Base-by-base conservation (phyloP, 2,113 vertebrate species). In the Nannobrachium achirus region DNA sequence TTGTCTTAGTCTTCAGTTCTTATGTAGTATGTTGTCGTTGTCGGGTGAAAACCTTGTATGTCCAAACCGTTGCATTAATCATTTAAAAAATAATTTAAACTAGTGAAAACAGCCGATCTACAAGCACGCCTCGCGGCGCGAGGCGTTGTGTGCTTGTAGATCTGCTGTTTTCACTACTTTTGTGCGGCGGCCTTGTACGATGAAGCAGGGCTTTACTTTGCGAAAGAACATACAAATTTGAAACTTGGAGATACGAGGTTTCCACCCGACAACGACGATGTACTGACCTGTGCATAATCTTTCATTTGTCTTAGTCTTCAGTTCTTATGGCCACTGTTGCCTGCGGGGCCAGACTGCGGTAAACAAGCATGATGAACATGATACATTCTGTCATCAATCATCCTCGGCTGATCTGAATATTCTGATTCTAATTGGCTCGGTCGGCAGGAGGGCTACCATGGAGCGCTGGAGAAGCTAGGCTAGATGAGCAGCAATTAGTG, bases 401-500 rank as follows among this genome's bases (percentile, higher is more conserved):
- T 41, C 46, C n/a, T 45, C 16, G 18, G 42, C 16, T 19, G 15
- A 8, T 18, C 16, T 63, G 5, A 18, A 10, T 40, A 39, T 14
- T 48, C 11, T 39, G 42, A 70, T 66, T 41, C 6, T 10, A 18
- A 77, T 57, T 49, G 45, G 61, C 8, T 15, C 42, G 53, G 55
- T 69, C 56, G 57, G 70, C 64, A 55, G 57, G 40, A 16, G 64
- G 60, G 42, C 42, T 62, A 44, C 64, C 25, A 33, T 50, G 68
- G 52, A 49, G 63, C 41, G 20, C 9, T 13, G 40, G 51, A 66
- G 68, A 51, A 66, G 76, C 45, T 9, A n/a, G 8, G 63, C 75
- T n/a, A 75, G 78, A 79, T 73, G 72, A 73, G 59, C 45, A 68
- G 67, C 40, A 78, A 82, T 85, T 72, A 84, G 42, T 7, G 52